phyloP scores from a whole-genome alignment of 2,888 invertebrate species.

The Azorinus chamasolen region DNA sequence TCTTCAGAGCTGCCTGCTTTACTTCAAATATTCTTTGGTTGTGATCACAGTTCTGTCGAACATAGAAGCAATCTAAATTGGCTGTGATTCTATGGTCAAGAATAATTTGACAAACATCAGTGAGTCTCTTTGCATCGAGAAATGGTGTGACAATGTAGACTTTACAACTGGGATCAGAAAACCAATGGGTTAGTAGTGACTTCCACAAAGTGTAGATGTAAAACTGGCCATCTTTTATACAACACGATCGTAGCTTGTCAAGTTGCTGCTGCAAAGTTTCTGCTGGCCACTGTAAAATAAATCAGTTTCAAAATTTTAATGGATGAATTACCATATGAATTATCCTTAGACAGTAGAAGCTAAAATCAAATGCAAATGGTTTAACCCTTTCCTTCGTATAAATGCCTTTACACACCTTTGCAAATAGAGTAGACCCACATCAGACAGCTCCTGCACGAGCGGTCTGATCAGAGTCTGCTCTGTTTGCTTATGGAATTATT shows the following conservation, averaged over 20 bases:
- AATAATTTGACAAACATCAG: slow-evolving; percentile 77
- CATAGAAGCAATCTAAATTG: slow-evolving; percentile 74
- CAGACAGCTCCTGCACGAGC: no score
- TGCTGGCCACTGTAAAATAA: slow-evolving; percentile 63
- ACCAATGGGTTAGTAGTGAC: slow-evolving; percentile 80
- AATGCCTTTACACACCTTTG: no score
- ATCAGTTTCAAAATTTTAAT: not conserved
- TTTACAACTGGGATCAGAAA: slow-evolving; percentile 68
- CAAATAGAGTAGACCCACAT: no score
- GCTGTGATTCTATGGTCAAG: slow-evolving; percentile 73
- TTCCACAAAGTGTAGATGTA: slow-evolving; percentile 82
- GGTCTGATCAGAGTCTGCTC: no score
- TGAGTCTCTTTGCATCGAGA: slow-evolving; percentile 78
- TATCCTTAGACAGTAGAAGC: no score
- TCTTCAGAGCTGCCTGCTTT: slow-evolving; percentile 63
- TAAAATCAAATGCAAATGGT: no score
- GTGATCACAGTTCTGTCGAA: slow-evolving; percentile 67
- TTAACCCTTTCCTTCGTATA: no score
- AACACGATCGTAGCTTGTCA: slow-evolving; percentile 58
- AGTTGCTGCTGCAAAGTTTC: slow-evolving; percentile 63
- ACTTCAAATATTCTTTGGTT: slow-evolving; percentile 71
- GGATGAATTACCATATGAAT: no score
- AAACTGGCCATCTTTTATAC: slow-evolving; percentile 72
- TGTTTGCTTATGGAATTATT: no score
- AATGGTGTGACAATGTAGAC: slow-evolving; percentile 81